Percentiles rank a stretch among this genome's conserved stretches.
Conservation (phyloP, 2,113 vertebrate genomes). For the Gopherus evgoodei region DNA sequence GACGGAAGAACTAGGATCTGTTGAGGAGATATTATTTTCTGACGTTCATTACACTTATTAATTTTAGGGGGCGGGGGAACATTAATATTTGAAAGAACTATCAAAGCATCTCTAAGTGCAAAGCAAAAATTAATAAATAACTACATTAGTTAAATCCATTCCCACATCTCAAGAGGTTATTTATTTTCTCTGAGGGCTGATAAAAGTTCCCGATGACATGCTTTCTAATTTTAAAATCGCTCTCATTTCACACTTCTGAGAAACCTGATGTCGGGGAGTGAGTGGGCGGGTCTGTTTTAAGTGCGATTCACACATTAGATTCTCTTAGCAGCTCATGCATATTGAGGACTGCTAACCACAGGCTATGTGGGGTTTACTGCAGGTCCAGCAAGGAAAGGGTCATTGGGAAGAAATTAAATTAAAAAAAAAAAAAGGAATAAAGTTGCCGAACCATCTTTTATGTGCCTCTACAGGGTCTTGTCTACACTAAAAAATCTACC, state of each 20-base stretch:
- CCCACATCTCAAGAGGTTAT: slow-evolving; percentile 78
- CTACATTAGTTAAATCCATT: slow-evolving; percentile 67
- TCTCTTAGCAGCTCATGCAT: slow-evolving; percentile 80
- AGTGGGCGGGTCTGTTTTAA: slow-evolving; percentile 84
- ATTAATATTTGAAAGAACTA: slow-evolving; percentile 50
- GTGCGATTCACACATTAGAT: slow-evolving; percentile 83
- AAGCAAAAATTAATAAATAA: slow-evolving; percentile 78
- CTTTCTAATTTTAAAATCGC: slow-evolving; percentile 85
- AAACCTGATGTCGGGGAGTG: slow-evolving; percentile 81
- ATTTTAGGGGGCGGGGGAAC: slow-evolving; percentile 21
- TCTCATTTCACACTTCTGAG: slow-evolving; percentile 83
- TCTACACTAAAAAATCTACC: not conserved
- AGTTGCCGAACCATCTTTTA: not conserved
- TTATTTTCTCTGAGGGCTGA: slow-evolving; percentile 81
- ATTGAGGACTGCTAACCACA: slow-evolving; percentile 77
- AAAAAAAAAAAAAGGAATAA: not conserved
- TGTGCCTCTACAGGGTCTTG: not conserved
- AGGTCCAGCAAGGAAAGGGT: slow-evolving; percentile 1
- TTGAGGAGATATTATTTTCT: slow-evolving; percentile 50
- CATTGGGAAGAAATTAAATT: slow-evolving; percentile 30
- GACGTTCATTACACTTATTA: slow-evolving; percentile 71
- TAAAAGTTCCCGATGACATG: slow-evolving; percentile 83
- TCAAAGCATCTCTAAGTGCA: slow-evolving; percentile 64
- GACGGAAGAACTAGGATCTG: not conserved
- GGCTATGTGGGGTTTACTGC: slow-evolving; percentile 9